Evolutionary conservation across 2,797 vertebrate genomes (phyloP).

Genomic region (Macropodus opercularis): DNA sequence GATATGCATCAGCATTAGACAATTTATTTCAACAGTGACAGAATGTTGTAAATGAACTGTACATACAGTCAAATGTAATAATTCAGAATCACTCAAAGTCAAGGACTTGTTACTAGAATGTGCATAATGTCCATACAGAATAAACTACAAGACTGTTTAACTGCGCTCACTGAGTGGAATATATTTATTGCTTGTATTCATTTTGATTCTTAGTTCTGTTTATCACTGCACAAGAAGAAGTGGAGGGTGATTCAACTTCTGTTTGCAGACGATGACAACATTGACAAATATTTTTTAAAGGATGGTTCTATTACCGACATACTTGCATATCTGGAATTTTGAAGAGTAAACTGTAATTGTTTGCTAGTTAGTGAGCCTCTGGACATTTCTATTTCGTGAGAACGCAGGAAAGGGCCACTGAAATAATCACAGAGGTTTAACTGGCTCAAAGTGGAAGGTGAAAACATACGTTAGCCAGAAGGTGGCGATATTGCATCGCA

Average conservation of each 20-base stretch:
- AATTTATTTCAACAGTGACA: conserved; percentile 21
- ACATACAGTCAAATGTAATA: conserved; percentile 33
- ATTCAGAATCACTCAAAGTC: conserved; percentile 48
- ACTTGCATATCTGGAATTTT: no score
- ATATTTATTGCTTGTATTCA: neutral
- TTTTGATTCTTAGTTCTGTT: neutral
- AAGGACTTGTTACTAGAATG: conserved; percentile 48
- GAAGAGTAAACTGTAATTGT: no score
- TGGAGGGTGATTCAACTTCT: neutral
- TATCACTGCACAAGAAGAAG: neutral
- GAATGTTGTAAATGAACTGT: conserved; percentile 48
- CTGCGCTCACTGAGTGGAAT: conserved; percentile 4
- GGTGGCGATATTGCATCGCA: conserved; percentile 43
- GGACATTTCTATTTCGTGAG: neutral
- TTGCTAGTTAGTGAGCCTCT: neutral
- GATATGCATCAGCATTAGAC: conserved; percentile 24
- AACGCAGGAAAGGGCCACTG: neutral
- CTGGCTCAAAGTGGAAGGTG: neutral
- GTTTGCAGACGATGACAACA: neutral
- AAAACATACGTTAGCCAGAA: conserved; percentile 23
- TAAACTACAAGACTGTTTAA: conserved; percentile 65
- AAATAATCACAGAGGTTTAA: no score
- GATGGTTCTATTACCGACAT: no score
- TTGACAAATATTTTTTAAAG: no score
- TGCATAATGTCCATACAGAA: conserved; percentile 53